Evolutionary conservation across 30 jellyfish, hydroid and myxozoan genomes (phyloP).

Genomic region (Hydra vulgaris): DNA sequence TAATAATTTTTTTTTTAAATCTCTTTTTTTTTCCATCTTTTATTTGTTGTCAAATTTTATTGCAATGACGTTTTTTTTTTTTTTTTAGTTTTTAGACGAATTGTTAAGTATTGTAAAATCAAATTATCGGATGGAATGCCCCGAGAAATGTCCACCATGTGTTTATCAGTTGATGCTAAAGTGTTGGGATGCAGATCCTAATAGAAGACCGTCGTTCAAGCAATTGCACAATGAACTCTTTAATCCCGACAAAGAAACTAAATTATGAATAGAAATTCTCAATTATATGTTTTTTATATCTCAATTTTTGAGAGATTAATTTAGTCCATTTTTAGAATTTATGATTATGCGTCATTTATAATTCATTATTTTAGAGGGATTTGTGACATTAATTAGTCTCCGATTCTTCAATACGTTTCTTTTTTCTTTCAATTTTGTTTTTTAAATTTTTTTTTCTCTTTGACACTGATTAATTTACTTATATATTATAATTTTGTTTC

Average conservation of each 20-base stretch:
- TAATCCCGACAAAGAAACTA: constrained; percentile 8
- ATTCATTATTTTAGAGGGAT: no score
- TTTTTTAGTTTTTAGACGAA: constrained; percentile 56
- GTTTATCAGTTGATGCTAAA: constrained; percentile 59
- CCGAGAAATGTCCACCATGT: constrained; percentile 88
- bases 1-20: no score
- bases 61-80: no score
- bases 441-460: no score
- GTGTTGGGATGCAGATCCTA: constrained; percentile 82
- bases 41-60: no score
- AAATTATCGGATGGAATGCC: constrained; percentile 92
- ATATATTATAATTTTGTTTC: no score
- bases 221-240: background rate
- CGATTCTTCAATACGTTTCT: no score
- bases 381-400: no score
- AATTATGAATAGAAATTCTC: background rate
- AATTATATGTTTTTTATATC: background rate
- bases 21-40: no score
- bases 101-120: constrained; percentile 65
- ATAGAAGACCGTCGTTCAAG: constrained; percentile 48
- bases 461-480: no score
- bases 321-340: background rate
- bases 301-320: background rate
- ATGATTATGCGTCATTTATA: no score
- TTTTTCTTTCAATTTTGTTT: no score